These are phyloP conservation scores for Onchidella celtica DNA, from an alignment of 2,888 invertebrate species.

Conservation along the genomic window DNA sequence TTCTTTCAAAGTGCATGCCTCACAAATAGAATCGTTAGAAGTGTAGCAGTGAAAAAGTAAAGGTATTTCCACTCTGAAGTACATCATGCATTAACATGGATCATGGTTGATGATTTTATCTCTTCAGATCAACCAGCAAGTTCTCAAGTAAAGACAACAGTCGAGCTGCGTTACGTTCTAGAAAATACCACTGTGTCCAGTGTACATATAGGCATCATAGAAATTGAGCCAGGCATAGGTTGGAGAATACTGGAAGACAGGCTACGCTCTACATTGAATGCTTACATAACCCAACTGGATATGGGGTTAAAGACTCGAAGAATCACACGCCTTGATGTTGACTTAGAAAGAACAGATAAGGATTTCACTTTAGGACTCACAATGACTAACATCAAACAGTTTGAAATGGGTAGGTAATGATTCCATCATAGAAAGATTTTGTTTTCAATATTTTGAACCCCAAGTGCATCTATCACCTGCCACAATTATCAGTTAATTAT, in stretches of 20 bases:
- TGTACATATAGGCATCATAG: constrained; percentile 45
- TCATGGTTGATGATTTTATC: too few relatives aligned
- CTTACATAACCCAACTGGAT: constrained; percentile 69
- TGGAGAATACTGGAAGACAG: constrained; percentile 67
- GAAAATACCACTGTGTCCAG: constrained; percentile 50
- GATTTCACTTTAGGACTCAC: constrained; percentile 67
- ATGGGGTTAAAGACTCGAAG: constrained; percentile 73
- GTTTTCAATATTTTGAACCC: too few relatives aligned
- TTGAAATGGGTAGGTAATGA: constrained; percentile 64
- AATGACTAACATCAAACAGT: constrained; percentile 64
- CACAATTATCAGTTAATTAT: too few relatives aligned
- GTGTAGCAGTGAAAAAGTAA: too few relatives aligned
- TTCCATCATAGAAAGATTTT: too few relatives aligned
- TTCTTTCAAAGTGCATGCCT: too few relatives aligned
- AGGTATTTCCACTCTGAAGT: too few relatives aligned
- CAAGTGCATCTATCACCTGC: too few relatives aligned
- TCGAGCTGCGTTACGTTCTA: constrained; percentile 51
- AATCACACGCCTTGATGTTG: constrained; percentile 67
- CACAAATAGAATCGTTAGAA: too few relatives aligned
- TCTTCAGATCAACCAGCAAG: constrained; percentile 38
- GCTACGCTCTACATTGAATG: constrained; percentile 60
- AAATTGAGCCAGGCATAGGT: constrained; percentile 29
- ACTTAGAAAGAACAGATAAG: constrained; percentile 42
- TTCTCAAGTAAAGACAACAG: constrained; percentile 38
- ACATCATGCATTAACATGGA: too few relatives aligned